Evolutionary conservation across 2,888 invertebrate genomes (phyloP).

Genomic region (Polydrusus pterygomalis): DNA sequence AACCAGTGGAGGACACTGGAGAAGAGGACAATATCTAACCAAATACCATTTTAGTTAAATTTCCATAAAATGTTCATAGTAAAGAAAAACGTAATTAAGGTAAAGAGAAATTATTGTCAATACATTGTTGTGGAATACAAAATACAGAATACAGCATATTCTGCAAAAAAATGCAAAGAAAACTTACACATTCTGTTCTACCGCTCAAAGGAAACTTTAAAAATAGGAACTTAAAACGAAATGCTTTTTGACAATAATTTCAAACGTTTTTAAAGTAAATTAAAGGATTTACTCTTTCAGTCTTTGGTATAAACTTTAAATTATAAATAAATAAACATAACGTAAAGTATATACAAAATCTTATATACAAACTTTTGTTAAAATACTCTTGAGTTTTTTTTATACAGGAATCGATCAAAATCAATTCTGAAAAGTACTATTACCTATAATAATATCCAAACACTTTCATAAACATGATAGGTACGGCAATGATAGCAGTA

Average conservation of each 20-base stretch:
- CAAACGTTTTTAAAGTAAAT: conserved; percentile 43
- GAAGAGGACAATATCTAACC: neutral
- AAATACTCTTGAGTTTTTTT: conserved; percentile 44
- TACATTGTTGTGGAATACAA: conserved; percentile 35
- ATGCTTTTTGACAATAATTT: conserved; percentile 50
- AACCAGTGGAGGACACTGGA: neutral
- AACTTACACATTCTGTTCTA: conserved; percentile 18
- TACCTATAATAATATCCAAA: neutral
- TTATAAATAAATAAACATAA: conserved; percentile 60
- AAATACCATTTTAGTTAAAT: neutral
- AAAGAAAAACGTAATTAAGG: conserved; percentile 32
- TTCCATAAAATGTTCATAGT: conserved; percentile 27
- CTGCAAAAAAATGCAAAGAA: conserved; percentile 39
- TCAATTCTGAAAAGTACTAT: neutral
- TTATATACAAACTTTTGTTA: conserved; percentile 45
- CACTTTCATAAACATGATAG: neutral
- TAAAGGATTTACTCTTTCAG: conserved; percentile 61
- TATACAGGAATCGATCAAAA: conserved; percentile 29
- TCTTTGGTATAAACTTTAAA: conserved; percentile 68
- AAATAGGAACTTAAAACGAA: conserved; percentile 52
- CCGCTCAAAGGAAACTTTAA: conserved; percentile 2
- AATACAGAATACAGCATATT: conserved; percentile 32
- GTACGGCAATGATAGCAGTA: neutral
- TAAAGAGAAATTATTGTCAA: conserved; percentile 51
- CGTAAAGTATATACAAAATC: conserved; percentile 56